These are phyloP conservation scores for Charina bottae DNA, from an alignment of 2,113 vertebrate species.

Conservation along the genomic window DNA sequence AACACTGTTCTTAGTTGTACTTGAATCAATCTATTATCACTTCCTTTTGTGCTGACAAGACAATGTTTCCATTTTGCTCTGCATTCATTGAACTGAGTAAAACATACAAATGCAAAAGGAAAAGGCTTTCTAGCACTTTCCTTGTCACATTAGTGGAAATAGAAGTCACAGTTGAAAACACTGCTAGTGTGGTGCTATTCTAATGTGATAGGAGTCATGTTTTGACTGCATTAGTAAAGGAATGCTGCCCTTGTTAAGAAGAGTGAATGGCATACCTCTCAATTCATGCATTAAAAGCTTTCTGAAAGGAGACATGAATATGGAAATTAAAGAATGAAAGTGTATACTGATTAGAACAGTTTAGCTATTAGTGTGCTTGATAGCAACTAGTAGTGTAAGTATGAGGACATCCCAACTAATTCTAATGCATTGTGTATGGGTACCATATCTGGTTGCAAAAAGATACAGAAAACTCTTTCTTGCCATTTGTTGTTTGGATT, in stretches of 20 bases:
- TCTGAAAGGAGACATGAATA: constrained; percentile 57
- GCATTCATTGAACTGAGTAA: constrained; percentile 20
- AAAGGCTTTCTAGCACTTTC: not conserved
- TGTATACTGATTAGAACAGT: not conserved
- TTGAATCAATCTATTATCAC: not conserved
- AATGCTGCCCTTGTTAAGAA: constrained; percentile 5
- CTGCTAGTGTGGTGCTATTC: constrained; percentile 44
- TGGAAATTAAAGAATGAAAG: constrained; percentile 42
- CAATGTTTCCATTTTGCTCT: constrained; percentile 28
- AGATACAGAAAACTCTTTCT: not conserved
- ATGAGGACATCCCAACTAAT: not conserved
- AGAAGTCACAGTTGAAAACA: constrained; percentile 7
- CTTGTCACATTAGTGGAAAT: constrained; percentile 42
- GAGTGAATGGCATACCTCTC: constrained; percentile 48
- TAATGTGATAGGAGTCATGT: constrained; percentile 37
- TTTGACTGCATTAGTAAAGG: constrained; percentile 21
- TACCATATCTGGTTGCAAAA: not conserved
- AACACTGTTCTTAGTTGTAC: constrained; percentile 1
- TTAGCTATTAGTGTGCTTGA: not conserved
- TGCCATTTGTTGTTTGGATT: not conserved
- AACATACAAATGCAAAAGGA: not conserved
- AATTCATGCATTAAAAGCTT: constrained; percentile 36
- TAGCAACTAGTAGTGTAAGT: not conserved
- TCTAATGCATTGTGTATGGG: not conserved
- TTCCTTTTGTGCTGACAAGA: constrained; percentile 15